phyloP scores from a whole-genome alignment of 1,140 invertebrate species.

The Cyphomyrmex costatus region DNA sequence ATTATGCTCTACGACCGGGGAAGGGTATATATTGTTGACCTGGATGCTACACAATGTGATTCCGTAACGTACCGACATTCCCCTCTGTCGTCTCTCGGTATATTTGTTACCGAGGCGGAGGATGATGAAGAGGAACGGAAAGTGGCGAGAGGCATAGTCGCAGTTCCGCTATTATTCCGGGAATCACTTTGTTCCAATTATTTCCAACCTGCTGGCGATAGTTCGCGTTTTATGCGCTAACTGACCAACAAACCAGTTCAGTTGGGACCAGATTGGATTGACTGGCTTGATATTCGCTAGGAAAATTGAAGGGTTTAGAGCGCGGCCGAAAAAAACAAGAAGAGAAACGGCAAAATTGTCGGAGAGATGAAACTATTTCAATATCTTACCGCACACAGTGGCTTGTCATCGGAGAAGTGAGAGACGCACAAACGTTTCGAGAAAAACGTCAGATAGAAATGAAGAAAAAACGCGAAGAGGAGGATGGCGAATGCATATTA shows the following conservation, averaged over 20 bases:
- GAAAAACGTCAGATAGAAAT: slow-evolving; percentile 22
- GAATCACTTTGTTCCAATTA: slow-evolving; percentile 82
- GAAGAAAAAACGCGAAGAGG: not conserved
- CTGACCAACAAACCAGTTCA: slow-evolving; percentile 33
- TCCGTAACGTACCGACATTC: slow-evolving; percentile 58
- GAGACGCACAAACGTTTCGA: not conserved
- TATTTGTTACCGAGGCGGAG: slow-evolving; percentile 2
- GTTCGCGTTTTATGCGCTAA: slow-evolving; percentile 73
- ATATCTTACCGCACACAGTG: slow-evolving; percentile 26
- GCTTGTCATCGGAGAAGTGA: slow-evolving; percentile 12
- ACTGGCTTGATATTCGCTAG: slow-evolving; percentile 7
- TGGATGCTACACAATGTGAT: slow-evolving; percentile 79
- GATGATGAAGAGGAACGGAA: slow-evolving; percentile 40
- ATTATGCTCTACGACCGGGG: slow-evolving; percentile 69
- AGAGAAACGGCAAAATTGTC: slow-evolving; percentile 30
- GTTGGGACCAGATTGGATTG: not conserved
- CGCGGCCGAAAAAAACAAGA: slow-evolving; percentile 1
- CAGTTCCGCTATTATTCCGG: slow-evolving; percentile 74
- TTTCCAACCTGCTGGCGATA: slow-evolving; percentile 79
- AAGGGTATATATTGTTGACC: slow-evolving; percentile 78
- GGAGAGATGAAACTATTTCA: slow-evolving; percentile 67
- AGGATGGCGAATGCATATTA: not conserved
- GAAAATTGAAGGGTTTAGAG: slow-evolving; percentile 14
- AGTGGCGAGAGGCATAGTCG: slow-evolving; percentile 26
- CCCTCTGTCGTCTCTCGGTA: slow-evolving; percentile 7